phyloP scores from a whole-genome alignment of 1,140 invertebrate species.

The Drosophila biarmipes region DNA sequence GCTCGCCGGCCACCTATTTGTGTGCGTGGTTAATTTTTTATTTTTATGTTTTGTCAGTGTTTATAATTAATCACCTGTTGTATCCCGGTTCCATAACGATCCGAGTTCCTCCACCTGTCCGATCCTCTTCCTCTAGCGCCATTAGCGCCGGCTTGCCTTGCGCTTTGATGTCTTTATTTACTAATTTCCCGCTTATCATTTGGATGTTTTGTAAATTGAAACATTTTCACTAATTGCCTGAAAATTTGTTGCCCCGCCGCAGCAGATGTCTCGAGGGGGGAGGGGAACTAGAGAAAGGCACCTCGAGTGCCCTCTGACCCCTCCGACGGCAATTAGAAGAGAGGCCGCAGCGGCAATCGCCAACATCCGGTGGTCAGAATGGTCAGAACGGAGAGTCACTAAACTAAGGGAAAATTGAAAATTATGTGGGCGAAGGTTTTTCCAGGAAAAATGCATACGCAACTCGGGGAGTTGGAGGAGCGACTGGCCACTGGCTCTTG shows the following conservation, averaged over 20 bases:
- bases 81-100: conserved; percentile 32
- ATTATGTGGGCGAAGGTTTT: conserved; percentile 79
- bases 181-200: conserved; percentile 83
- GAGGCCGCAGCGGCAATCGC: conserved; percentile 57
- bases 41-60: conserved; percentile 83
- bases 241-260: conserved; percentile 63
- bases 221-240: conserved; percentile 82
- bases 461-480: conserved; percentile 10
- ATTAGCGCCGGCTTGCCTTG: conserved; percentile 74
- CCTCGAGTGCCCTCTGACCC: conserved; percentile 71
- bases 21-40: conserved; percentile 74
- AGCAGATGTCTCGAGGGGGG: conserved; percentile 33
- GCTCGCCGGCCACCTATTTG: conserved; percentile 39
- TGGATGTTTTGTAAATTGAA: conserved; percentile 80
- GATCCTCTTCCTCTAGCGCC: conserved; percentile 49
- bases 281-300: conserved; percentile 1
- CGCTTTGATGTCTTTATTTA: conserved; percentile 82
- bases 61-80: conserved; percentile 83
- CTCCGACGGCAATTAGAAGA: conserved; percentile 61
- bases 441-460: conserved; percentile 70
- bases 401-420: conserved; percentile 67
- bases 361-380: conserved; percentile 64
- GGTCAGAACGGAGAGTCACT: conserved; percentile 54
- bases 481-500: conserved; percentile 56
- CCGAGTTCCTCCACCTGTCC: conserved; percentile 1